A percentile compares a stretch with the other conserved stretches of the same genome.
phyloP scores from a whole-genome alignment of 2,797 vertebrate genomes.

The Ptychadena robeensis region DNA sequence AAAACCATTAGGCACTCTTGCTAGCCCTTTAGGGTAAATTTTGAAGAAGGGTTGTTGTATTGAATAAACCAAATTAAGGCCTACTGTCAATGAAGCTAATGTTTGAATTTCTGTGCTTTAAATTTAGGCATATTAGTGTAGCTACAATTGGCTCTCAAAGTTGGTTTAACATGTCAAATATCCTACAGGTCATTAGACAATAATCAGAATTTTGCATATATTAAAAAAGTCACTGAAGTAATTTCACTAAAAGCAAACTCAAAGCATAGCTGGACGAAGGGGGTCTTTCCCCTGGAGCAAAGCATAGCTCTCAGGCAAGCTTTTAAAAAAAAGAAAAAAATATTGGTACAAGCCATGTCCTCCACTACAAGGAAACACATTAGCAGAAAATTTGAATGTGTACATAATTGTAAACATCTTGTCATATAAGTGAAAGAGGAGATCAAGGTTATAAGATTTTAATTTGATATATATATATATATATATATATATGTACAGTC shows the following conservation, averaged over 20 bases:
- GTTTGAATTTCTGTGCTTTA: slow-evolving; percentile 65
- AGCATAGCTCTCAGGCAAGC: no score
- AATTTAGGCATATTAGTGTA: slow-evolving; percentile 59
- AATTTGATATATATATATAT: no score
- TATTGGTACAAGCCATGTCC: no score
- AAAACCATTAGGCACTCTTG: slow-evolving; percentile 68
- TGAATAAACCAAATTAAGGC: slow-evolving; percentile 67
- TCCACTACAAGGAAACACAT: no score
- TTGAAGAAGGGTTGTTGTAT: slow-evolving; percentile 71
- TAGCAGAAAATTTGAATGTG: no score
- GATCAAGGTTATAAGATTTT: no score
- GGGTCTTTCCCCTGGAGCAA: no score
- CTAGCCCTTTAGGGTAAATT: slow-evolving; percentile 72
- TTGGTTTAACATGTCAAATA: slow-evolving; percentile 78
- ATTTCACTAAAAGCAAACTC: not conserved
- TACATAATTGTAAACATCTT: no score
- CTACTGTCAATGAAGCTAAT: slow-evolving; percentile 68
- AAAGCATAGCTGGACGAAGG: no score
- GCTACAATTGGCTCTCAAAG: slow-evolving; percentile 74
- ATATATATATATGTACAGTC: no score
- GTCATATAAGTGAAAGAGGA: no score
- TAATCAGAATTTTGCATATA: slow-evolving; percentile 34
- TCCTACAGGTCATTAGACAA: slow-evolving; percentile 59
- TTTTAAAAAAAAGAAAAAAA: no score
- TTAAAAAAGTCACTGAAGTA: not conserved